Conservation (phyloP, 2,113 vertebrate species). For the Aspidoscelis tigris region DNA sequence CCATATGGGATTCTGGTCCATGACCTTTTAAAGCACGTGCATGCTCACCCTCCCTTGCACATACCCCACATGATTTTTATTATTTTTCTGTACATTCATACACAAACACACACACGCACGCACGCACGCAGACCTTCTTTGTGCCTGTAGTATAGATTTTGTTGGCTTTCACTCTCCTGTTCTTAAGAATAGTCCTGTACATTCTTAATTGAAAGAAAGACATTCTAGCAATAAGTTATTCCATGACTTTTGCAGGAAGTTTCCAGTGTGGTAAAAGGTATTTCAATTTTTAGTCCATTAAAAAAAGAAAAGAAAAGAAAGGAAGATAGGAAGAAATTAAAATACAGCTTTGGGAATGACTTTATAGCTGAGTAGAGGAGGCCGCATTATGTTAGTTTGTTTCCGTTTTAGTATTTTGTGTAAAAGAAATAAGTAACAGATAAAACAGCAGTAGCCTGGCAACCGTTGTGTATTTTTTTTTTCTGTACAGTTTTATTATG, state of each 20-base stretch:
- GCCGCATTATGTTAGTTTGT: constrained; percentile 32
- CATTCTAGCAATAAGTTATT: constrained; percentile 26
- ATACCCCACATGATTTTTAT: too few species aligned
- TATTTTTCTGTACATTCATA: too few species aligned
- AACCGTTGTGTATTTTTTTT: constrained; percentile 13
- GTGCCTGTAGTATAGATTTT: too few species aligned
- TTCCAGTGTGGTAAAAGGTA: constrained; percentile 35
- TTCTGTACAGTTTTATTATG: constrained; percentile 12
- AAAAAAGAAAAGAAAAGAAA: constrained; percentile 27
- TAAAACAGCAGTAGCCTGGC: constrained; percentile 30
- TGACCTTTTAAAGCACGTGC: not conserved
- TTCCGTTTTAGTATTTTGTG: constrained; percentile 47
- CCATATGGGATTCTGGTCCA: not conserved
- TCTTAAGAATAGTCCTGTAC: not conserved
- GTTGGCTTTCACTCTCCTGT: too few species aligned
- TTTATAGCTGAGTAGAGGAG: constrained; percentile 41
- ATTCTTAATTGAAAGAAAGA: not conserved
- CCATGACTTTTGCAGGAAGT: constrained; percentile 22
- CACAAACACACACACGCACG: too few species aligned
- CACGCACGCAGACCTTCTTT: too few species aligned
- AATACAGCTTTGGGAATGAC: constrained; percentile 27
- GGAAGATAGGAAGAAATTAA: too few species aligned
- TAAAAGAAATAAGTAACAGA: constrained; percentile 58
- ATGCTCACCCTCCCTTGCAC: too few species aligned
- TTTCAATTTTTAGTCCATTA: constrained; percentile 23